Percentiles rank a stretch among this genome's conserved stretches.
phyloP scores from a whole-genome alignment of 1,140 invertebrate genomes.

The Macrocentrus cingulum region DNA sequence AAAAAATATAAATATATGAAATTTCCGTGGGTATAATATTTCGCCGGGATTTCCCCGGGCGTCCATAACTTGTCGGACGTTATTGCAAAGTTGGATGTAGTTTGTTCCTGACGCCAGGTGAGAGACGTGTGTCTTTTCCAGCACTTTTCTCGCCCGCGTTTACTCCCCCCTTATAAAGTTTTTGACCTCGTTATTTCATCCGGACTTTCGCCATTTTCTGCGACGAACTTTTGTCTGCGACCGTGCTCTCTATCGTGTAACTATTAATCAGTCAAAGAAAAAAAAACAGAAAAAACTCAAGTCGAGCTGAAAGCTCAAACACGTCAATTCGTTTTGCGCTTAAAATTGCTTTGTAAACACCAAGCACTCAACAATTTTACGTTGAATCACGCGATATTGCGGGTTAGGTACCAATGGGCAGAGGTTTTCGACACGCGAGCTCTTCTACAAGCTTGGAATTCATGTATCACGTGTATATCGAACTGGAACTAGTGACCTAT shows the following conservation, averaged over 20 bases:
- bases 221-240: no score
- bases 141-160: not conserved
- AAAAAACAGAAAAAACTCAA: not conserved
- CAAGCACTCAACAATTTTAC: slow-evolving; percentile 9
- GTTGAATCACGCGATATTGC: slow-evolving; percentile 19
- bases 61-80: not conserved
- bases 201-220: no score
- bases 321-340: not conserved
- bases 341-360: slow-evolving; percentile 12
- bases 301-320: not conserved
- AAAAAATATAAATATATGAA: no score
- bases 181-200: no score
- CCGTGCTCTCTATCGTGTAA: not conserved
- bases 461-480: slow-evolving; percentile 6
- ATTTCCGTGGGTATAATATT: not conserved
- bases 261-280: not conserved
- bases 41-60: not conserved
- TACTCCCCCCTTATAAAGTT: no score
- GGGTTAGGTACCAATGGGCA: not conserved
- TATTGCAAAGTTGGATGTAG: slow-evolving; percentile 5
- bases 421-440: slow-evolving; percentile 17
- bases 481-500: slow-evolving; percentile 12
- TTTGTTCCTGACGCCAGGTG: not conserved
- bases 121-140: not conserved
- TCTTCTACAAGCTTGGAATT: slow-evolving; percentile 15